A percentile compares a stretch with the other conserved stretches of the same genome.
Evolutionary conservation across 2,113 vertebrate species (phyloP).

Genomic region (Excalfactoria chinensis): DNA sequence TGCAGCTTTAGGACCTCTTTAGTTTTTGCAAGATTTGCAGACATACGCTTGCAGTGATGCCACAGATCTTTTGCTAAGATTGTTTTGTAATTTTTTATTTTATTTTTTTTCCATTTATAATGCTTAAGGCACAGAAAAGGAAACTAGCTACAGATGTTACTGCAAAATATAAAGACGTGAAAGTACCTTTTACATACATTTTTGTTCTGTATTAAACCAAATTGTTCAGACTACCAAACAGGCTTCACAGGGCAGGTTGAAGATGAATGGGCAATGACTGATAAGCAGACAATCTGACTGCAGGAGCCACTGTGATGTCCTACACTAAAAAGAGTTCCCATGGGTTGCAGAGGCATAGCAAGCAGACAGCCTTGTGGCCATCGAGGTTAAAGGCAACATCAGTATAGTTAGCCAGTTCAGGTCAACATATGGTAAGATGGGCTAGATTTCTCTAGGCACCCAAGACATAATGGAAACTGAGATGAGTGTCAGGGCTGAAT

Average conservation of each 20-base stretch:
- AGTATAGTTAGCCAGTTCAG: neutral
- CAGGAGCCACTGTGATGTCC: no score
- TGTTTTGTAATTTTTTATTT: rapidly evolving
- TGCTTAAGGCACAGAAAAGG: neutral
- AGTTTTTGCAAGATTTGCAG: neutral
- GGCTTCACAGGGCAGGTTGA: neutral
- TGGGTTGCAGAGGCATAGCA: neutral
- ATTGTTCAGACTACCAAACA: neutral
- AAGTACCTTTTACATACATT: neutral
- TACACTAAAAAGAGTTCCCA: rapidly evolving
- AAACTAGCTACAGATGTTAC: neutral
- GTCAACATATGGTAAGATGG: neutral
- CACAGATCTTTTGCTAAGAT: neutral
- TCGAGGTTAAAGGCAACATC: neutral
- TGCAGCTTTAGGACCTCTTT: neutral
- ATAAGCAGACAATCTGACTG: neutral
- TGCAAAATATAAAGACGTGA: neutral
- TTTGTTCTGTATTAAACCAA: neutral
- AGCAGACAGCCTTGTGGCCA: neutral
- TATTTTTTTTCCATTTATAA: neutral
- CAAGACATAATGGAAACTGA: neutral
- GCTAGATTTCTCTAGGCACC: neutral
- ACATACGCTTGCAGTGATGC: neutral
- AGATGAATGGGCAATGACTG: neutral
- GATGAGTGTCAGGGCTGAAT: neutral